A percentile compares a stretch with the other conserved stretches of the same genome.
These are phyloP conservation scores for Parnassius smintheus DNA, from an alignment of 2,888 invertebrate species.

Conservation along the genomic window DNA sequence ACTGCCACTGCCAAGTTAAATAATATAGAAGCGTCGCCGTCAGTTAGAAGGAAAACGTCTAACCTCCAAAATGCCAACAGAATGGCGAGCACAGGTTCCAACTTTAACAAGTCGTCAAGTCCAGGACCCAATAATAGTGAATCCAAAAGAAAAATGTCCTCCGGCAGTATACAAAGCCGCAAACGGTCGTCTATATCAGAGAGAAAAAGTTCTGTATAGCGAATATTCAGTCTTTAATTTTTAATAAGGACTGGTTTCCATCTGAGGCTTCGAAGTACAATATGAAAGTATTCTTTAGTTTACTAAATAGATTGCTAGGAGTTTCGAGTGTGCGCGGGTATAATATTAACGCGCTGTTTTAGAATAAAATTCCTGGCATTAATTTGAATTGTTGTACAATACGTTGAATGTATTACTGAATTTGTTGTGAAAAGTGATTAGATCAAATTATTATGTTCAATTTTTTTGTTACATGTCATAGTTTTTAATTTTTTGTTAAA, in stretches of 20 bases:
- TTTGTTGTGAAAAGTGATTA: conserved; percentile 22
- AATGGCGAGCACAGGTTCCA: conserved; percentile 53
- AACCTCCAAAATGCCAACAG: conserved; percentile 64
- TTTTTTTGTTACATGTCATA: conserved; percentile 12
- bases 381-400: conserved; percentile 4
- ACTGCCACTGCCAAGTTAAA: conserved; percentile 54
- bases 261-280: conserved; percentile 33
- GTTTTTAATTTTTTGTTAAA: background rate
- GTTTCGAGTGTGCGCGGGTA: conserved; percentile 21
- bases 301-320: conserved; percentile 21
- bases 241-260: conserved; percentile 36
- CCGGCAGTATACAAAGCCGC: conserved; percentile 69
- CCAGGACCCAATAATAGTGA: conserved; percentile 49
- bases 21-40: conserved; percentile 68
- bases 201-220: conserved; percentile 74
- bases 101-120: conserved; percentile 54
- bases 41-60: conserved; percentile 68
- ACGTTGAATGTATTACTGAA: conserved; percentile 1
- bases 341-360: conserved; percentile 17
- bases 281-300: conserved; percentile 25
- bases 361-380: conserved; percentile 20
- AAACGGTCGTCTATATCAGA: conserved; percentile 73
- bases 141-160: conserved; percentile 74
- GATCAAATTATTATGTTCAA: conserved; percentile 20
- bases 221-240: conserved; percentile 36